A percentile compares a stretch with the other conserved stretches of the same genome.
These are phyloP conservation scores for Psix sp. DNA, from an alignment of 1,140 invertebrate species.

Conservation along the genomic window DNA sequence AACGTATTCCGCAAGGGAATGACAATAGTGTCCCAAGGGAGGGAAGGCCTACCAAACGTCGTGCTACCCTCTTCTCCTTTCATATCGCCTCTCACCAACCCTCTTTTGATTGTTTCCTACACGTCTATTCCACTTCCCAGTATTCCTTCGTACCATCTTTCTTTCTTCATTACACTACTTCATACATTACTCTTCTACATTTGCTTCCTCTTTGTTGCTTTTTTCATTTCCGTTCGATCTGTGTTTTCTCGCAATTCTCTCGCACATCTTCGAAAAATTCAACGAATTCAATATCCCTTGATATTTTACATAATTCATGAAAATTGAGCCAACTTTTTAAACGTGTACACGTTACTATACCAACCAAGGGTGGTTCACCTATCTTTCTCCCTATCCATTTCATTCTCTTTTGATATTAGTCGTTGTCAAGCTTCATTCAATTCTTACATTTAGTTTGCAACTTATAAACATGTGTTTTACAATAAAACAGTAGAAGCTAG, in stretches of 20 bases:
- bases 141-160: constrained; percentile 37
- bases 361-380: no score
- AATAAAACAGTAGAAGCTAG: no score
- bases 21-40: constrained; percentile 74
- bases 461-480: no score
- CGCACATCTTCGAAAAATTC: constrained; percentile 67
- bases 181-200: constrained; percentile 27
- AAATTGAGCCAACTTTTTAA: no score
- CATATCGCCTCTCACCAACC: constrained; percentile 62
- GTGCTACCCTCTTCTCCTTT: constrained; percentile 61
- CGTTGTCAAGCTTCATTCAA: no score
- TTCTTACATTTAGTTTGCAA: no score
- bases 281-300: constrained; percentile 72
- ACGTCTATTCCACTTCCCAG: constrained; percentile 65
- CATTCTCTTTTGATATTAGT: no score
- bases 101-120: constrained; percentile 72
- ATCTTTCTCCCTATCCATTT: no score
- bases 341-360: no score
- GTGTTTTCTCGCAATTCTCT: constrained; percentile 36
- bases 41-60: constrained; percentile 69
- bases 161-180: constrained; percentile 39
- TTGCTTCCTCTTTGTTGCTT: constrained; percentile 26
- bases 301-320: constrained; percentile 75
- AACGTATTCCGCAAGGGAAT: constrained; percentile 70
- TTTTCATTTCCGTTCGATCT: constrained; percentile 31